Evolutionary conservation across 2,113 vertebrate genomes (phyloP).

Genomic region (Raphicerus campestris): DNA sequence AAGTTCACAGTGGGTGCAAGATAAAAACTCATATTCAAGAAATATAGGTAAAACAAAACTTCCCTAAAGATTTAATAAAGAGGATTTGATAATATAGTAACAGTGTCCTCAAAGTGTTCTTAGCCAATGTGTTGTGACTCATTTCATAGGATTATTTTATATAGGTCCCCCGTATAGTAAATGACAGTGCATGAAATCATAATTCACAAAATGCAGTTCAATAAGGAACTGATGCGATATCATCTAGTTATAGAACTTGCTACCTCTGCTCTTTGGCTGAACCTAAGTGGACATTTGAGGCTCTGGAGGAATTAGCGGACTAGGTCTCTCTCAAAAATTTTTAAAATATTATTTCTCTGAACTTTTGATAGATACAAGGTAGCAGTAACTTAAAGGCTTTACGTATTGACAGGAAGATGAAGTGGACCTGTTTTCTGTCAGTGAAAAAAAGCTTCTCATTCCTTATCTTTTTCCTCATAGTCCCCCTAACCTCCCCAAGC

Average conservation of each 20-base stretch:
- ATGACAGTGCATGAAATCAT: background rate
- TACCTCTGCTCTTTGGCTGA: background rate
- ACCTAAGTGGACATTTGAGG: background rate
- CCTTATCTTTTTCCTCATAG: background rate
- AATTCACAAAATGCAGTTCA: background rate
- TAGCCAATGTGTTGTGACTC: background rate
- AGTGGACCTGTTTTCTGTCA: background rate
- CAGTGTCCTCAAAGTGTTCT: background rate
- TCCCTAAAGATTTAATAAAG: background rate
- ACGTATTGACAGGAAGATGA: background rate
- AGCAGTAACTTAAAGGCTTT: background rate
- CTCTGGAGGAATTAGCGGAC: background rate
- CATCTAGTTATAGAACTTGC: background rate
- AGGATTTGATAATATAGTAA: background rate
- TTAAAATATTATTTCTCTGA: background rate
- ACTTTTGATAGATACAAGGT: background rate
- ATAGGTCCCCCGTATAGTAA: background rate
- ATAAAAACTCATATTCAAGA: background rate
- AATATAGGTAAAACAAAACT: background rate
- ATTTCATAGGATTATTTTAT: background rate
- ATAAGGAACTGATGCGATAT: accelerated
- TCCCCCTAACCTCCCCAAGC: background rate
- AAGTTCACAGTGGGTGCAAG: background rate
- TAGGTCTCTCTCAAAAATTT: background rate
- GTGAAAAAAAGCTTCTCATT: background rate